Evolutionary conservation across 1,140 invertebrate genomes (phyloP), one percentile per base, ranked within the genome.

Genomic region (Oppia nitens): DNA sequence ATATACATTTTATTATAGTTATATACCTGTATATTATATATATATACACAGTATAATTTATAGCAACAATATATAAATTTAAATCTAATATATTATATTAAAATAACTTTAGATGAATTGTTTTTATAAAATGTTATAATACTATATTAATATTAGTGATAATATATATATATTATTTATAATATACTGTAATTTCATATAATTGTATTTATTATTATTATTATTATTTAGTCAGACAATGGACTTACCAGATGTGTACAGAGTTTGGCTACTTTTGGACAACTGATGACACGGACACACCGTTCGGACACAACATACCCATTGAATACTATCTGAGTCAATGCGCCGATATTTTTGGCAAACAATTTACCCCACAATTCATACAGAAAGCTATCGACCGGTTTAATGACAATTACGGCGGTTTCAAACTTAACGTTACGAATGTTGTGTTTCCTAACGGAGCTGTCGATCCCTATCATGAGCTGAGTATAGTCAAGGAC

Each of bases 191-290:
- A n/a, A n/a, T n/a, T n/a, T n/a, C n/a, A n/a, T n/a, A n/a, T n/a
- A n/a, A n/a, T n/a, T n/a, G n/a, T n/a, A n/a, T n/a, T n/a, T n/a
- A n/a, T n/a, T n/a, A n/a, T n/a, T n/a, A n/a, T n/a, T n/a, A n/a
- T n/a, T n/a, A n/a, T n/a, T n/a, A n/a, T n/a, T 6, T 24, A 57
- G 81, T 76, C 60, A 78, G 87, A 1, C 85, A 89, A 67, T 95
- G 90, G 90, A 83, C 78, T 17, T 95, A 91, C 68, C 90, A 95
- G 71, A 93, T 88, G 0, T 96, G 91, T 69, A 87, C 84, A n/a
- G 90, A 96, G 70, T 96, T 94, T 72, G 91, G 89, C 24, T 95
- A 88, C 68, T 95, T 83, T 71, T 89, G 95, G 75, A 87, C 87
- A 0, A 90, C 89, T 0, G 80, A 82, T 14, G 78, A 77, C 2